phyloP scores from a whole-genome alignment of 92 coral and sea anemone genomes.

The Isaurus tuberculatus region DNA sequence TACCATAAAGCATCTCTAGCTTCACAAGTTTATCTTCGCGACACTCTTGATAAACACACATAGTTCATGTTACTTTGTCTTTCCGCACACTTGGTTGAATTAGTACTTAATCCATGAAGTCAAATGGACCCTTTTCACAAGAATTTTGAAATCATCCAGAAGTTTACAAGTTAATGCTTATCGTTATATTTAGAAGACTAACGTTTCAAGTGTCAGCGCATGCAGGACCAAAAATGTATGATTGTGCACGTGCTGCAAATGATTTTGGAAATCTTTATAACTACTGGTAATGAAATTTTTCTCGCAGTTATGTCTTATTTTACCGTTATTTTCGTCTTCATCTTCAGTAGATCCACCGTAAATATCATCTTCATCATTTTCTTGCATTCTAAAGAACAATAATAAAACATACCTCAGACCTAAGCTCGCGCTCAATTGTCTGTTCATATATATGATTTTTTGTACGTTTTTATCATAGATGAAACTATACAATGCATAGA shows the following conservation, averaged over 20 bases:
- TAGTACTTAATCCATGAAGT: no score
- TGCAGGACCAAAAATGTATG: no score
- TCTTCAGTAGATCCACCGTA: constrained; percentile 92
- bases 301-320: not conserved
- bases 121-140: no score
- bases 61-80: no score
- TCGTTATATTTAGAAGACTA: no score
- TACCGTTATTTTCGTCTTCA: constrained; percentile 71
- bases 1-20: not conserved
- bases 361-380: constrained; percentile 71
- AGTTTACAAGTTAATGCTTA: not conserved
- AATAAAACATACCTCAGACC: not conserved
- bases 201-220: no score
- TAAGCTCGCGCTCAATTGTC: not conserved
- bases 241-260: not conserved
- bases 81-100: no score
- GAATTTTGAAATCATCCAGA: not conserved
- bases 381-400: constrained; percentile 56
- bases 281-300: not conserved
- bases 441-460: no score
- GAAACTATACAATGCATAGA: no score
- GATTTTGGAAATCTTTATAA: not conserved
- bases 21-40: not conserved
- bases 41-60: not conserved
- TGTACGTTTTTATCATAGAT: no score